Evolutionary conservation across 2,113 vertebrate genomes (phyloP).

Genomic region (Chloropsis cyanopogon): DNA sequence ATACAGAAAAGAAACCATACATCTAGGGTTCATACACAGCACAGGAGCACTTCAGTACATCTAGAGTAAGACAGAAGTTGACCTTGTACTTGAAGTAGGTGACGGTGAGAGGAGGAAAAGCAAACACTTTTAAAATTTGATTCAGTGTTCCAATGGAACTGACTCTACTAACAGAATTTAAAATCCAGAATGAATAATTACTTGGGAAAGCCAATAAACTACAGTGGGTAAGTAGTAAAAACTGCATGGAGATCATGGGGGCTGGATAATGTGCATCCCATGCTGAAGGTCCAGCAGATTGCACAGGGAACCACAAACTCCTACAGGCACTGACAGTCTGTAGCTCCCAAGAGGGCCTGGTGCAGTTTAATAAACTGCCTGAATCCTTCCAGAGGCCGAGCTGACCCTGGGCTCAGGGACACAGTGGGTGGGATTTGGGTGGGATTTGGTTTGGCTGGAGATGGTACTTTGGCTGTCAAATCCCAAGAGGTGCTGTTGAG

Average conservation of each 20-base stretch:
- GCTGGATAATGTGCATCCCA: background rate
- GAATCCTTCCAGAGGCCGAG: background rate
- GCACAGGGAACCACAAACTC: background rate
- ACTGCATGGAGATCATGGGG: background rate
- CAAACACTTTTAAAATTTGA: background rate
- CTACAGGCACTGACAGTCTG: background rate
- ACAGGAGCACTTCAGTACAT: slow-evolving; percentile 29
- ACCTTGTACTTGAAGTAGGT: slow-evolving; percentile 1
- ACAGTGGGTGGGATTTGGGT: background rate
- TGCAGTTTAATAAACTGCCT: background rate
- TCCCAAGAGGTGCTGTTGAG: fast-evolving
- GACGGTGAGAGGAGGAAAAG: background rate
- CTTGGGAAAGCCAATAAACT: background rate
- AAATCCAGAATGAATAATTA: background rate
- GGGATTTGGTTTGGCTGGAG: background rate
- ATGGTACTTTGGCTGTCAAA: background rate
- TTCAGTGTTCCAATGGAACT: background rate
- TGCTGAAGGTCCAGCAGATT: background rate
- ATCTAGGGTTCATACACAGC: slow-evolving; percentile 53
- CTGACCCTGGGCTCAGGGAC: background rate
- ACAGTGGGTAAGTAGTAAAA: background rate
- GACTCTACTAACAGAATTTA: background rate
- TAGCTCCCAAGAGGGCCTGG: background rate
- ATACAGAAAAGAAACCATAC: slow-evolving; percentile 63
- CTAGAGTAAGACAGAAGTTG: slow-evolving; percentile 19